Evolutionary conservation across 2,797 vertebrate species (phyloP).

Genomic region (Argentina silus): DNA sequence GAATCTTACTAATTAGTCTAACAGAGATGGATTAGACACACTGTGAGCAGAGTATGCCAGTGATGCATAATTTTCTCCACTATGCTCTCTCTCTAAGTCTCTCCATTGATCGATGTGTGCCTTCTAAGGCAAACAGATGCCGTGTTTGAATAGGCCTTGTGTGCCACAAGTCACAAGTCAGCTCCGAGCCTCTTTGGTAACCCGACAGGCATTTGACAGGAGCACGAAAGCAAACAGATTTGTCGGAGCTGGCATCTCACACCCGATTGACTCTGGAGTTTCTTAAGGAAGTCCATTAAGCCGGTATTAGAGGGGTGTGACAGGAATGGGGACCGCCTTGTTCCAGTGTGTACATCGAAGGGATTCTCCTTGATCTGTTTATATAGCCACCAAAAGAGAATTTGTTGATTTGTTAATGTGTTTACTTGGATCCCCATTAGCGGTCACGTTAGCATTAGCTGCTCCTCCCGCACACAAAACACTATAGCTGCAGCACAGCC

Average conservation of each 20-base stretch:
- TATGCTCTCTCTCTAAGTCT: not conserved
- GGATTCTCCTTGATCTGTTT: conserved; percentile 13
- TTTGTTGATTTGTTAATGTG: no score
- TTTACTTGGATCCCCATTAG: no score
- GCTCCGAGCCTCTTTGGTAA: not conserved
- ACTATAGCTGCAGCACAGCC: no score
- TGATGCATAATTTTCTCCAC: conserved; percentile 16
- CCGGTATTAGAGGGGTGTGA: conserved; percentile 12
- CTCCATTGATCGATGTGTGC: conserved; percentile 18
- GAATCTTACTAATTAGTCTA: not conserved
- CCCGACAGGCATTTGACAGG: conserved; percentile 27
- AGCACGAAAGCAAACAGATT: conserved; percentile 49
- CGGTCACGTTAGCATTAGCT: no score
- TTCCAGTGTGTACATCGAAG: not conserved
- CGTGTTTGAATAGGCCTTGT: conserved; percentile 35
- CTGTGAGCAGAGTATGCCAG: conserved; percentile 17
- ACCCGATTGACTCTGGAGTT: conserved; percentile 25
- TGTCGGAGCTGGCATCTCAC: conserved; percentile 30
- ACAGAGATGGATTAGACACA: not conserved
- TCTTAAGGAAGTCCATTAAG: conserved; percentile 46
- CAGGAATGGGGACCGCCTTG: not conserved
- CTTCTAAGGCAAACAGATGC: conserved; percentile 11
- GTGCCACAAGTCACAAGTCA: conserved; percentile 35
- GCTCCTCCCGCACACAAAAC: no score
- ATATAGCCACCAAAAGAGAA: not conserved